These are phyloP conservation scores for Leptopilina myrica DNA, from an alignment of 2,888 invertebrate species.

Conservation along the genomic window DNA sequence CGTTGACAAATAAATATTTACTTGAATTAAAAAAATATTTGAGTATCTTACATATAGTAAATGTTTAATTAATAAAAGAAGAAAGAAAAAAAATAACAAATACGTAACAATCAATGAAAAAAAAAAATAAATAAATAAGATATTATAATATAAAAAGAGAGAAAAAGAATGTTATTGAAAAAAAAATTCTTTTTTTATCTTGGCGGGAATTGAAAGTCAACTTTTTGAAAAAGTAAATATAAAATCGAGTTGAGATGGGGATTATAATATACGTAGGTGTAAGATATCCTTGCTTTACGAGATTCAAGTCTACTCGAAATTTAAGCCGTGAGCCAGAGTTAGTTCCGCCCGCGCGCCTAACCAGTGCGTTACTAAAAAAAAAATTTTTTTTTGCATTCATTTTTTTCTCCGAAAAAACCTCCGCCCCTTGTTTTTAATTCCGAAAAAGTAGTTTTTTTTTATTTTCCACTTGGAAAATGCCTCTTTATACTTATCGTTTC, in stretches of 20 bases:
- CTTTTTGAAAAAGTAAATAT: neutral
- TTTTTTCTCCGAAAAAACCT: neutral
- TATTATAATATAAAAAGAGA: too few species aligned
- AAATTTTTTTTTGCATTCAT: neutral
- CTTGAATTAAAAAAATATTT: too few species aligned
- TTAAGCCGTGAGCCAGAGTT: constrained; percentile 68
- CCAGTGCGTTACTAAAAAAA: constrained; percentile 64
- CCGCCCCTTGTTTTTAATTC: constrained; percentile 39
- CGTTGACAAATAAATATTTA: too few species aligned
- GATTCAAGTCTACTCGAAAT: constrained; percentile 52
- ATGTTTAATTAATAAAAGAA: too few species aligned
- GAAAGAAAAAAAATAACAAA: too few species aligned
- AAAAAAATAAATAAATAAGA: too few species aligned
- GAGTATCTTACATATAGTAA: too few species aligned
- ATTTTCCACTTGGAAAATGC: constrained; percentile 60
- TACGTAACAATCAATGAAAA: too few species aligned
- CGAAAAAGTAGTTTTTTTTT: neutral
- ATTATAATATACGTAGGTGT: constrained; percentile 52
- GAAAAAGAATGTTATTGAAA: too few species aligned
- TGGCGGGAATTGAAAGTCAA: too few species aligned
- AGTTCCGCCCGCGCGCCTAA: constrained; percentile 73
- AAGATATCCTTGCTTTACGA: constrained; percentile 54
- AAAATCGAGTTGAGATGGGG: neutral
- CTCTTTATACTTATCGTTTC: constrained; percentile 70
- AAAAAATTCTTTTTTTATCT: too few species aligned